Base-by-base conservation (phyloP, 2,797 vertebrate genomes). In the Balearica regulorum region DNA sequence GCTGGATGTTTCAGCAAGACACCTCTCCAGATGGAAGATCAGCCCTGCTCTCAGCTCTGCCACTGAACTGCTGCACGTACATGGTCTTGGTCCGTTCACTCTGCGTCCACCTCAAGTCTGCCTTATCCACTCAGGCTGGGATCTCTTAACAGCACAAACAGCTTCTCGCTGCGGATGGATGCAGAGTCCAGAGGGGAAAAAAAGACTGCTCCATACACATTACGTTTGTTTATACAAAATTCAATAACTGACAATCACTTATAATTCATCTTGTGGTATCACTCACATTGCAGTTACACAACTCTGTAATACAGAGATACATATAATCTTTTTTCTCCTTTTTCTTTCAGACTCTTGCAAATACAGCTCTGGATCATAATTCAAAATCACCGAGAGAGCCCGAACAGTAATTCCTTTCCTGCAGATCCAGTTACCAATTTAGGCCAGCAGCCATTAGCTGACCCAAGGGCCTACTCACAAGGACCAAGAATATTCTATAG, bases 381-480 rank as follows among this genome's bases (percentile, higher is more conserved):
- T 90, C 88, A 89, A 39, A 87, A 70, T 12, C 55, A 84, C 19
- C 77, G 72, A 14, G 53, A 77, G 9, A 76, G 31, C 21, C n/a
- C 49, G 24, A 60, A 68, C 10, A 18, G 11, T 12, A 87, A 89
- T 64, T 85, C n/a, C 26, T 48, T 73, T 92, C 68, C 78, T 57
- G 35, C 57, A 85, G 83, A 90, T 69, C 66, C 68, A 71, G 77
- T 92, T 73, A 73, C 68, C 88, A 68, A 4, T 64, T 64, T 3
- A 85, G 83, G 62, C 29, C 71, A 71, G 78, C 51, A 87, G 89
- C 61, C 72, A 72, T 83, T 73, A 92, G 44, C 73, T 71, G 78
- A 87, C 81, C 69, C 16, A 2, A 90, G 78, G 86, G 82, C 9
- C 61, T 49, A 20, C 41, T 83, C 73, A 77, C 3, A 22, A 66